Evolutionary conservation across 1,140 invertebrate genomes (phyloP), one percentile per base, ranked within the genome.

Genomic region (Ips nitidus): DNA sequence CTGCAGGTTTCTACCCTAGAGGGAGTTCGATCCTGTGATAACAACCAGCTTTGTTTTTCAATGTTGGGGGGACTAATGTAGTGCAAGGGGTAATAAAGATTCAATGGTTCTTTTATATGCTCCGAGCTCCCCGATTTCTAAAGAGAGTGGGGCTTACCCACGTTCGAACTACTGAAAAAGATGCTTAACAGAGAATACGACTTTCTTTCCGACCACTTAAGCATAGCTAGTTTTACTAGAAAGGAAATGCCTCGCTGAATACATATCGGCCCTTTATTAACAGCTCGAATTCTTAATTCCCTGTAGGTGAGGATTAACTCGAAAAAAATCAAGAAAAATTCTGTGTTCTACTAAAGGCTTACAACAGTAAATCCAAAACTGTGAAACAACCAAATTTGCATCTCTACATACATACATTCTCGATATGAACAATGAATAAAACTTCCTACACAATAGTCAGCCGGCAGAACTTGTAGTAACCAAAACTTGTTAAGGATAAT

Each of bases 51-150:
- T 70, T 70, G 68, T 70, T 70, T 70, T 70, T 70, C 50, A 70
- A 63, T 64, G 41, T 50, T n/a, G n/a, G 52, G 68, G 22, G 59
- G 68, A 50, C 68, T 70, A 70, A 70, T 70, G 68, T 70, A 70
- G 53, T 64, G 68, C 68, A 70, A 64, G 61, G 55, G 52, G 59
- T 62, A 70, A 70, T 70, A 70, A 70, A 70, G 68, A 70, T 64
- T 70, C 68, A 64, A 70, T 70, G 68, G 68, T 63, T 70, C 68
- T 70, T 69, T 70, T 64, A 64, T 70, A 70, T 70, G 68, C 68
- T 41, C 43, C 60, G 39, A 70, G 68, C 68, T 64, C 37, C 61
- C 50, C 60, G 68, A 58, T 64, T 64, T 70, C 68, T 56, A 70
- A 70, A 64, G 68, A 56, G 68, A 63, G 61, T 42, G 57, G 60